These are phyloP conservation scores for Microcebus lehilahytsara DNA, from an alignment of 2,113 vertebrate genomes.

Conservation along the genomic window DNA sequence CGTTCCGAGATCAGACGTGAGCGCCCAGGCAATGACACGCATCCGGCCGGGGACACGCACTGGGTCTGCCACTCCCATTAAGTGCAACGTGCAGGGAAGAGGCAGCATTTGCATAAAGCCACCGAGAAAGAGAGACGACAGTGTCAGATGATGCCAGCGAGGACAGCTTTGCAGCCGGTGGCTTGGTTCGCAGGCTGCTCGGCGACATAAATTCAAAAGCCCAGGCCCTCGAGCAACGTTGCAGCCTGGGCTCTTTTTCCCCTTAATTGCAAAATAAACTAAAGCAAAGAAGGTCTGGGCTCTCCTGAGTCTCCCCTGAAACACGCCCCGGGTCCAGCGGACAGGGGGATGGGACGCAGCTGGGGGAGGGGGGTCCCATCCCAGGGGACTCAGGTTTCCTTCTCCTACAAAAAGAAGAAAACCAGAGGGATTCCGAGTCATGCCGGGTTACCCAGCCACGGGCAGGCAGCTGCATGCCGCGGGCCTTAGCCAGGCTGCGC, in stretches of 20 bases:
- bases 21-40: not conserved
- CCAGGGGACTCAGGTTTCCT: not conserved
- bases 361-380: not conserved
- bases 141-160: not conserved
- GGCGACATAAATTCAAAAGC: not conserved
- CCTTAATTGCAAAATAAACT: conserved; percentile 28
- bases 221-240: not conserved
- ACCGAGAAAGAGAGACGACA: too few species aligned
- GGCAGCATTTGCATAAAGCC: not conserved
- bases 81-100: not conserved
- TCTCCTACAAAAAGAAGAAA: not conserved
- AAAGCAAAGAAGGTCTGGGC: not conserved
- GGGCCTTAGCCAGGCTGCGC: too few species aligned
- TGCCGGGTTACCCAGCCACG: not conserved
- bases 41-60: not conserved
- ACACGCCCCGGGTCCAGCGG: accelerated
- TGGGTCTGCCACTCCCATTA: accelerated
- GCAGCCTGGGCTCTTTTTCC: not conserved
- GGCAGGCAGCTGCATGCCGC: not conserved
- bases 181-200: not conserved
- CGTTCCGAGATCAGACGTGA: accelerated
- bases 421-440: not conserved
- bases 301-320: not conserved
- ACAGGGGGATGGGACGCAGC: not conserved
- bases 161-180: not conserved